Evolutionary conservation across 1,140 invertebrate genomes (phyloP).

Genomic region (Aphidius ervi): DNA sequence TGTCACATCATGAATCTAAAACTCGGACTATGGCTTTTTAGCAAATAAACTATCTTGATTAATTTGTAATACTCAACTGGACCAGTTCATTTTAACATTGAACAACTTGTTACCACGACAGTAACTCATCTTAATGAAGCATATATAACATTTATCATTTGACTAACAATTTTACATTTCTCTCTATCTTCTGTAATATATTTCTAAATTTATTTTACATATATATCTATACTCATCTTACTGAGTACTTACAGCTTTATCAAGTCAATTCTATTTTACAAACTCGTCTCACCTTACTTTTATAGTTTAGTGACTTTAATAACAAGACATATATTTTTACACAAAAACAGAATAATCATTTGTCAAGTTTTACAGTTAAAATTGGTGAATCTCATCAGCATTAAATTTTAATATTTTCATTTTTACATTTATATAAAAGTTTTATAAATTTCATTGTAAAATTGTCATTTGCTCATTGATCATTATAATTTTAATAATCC

Average conservation of each 20-base stretch:
- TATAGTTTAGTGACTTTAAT: slow-evolving; percentile 7
- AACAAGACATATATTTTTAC: too few species aligned
- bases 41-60: not conserved
- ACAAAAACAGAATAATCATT: slow-evolving; percentile 19
- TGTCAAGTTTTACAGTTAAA: slow-evolving; percentile 14
- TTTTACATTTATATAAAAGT: slow-evolving; percentile 1
- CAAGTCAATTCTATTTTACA: slow-evolving; percentile 26
- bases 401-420: slow-evolving; percentile 7
- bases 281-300: slow-evolving; percentile 9
- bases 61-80: slow-evolving; percentile 10
- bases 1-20: not conserved
- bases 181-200: not conserved
- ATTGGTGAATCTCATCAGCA: slow-evolving; percentile 14
- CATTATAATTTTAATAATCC: not conserved
- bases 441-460: not conserved
- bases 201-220: not conserved
- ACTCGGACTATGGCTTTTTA: not conserved
- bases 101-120: slow-evolving; percentile 34
- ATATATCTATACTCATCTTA: slow-evolving; percentile 2
- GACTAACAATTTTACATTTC: slow-evolving; percentile 16
- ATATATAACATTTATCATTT: slow-evolving; percentile 33
- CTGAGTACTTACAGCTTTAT: slow-evolving; percentile 21
- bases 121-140: slow-evolving; percentile 42
- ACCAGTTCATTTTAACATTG: slow-evolving; percentile 24
- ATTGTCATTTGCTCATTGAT: not conserved